Evolutionary conservation across 1,140 invertebrate species (phyloP), one percentile per base, ranked within the genome.

Genomic region (Bombus sylvicola): DNA sequence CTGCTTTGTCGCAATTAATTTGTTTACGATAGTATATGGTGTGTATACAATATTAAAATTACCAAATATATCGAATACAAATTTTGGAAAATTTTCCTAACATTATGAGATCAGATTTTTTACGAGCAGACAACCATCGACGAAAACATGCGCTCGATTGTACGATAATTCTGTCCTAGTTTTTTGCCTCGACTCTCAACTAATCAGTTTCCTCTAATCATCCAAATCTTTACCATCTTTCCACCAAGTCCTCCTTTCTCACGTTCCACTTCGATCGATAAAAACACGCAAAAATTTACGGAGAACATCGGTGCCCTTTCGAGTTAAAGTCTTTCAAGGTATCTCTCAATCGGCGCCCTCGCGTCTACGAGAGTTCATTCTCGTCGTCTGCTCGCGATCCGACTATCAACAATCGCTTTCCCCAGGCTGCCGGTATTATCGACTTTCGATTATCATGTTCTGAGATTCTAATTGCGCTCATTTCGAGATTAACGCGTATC

Each of bases 381-480:
- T 57, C 28, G 72, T 53, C 81, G 71, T 74, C 31, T 25, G 37
- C 22, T 59, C 37, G 39, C 64, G 41, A 78, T 83, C 81, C 81
- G 57, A n/a, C 64, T 83, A 72, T 62, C 59, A 43, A 69, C 74
- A n/a, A 85, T 89, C 77, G 74, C 43, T 69, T 78, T 88, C 31
- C 69, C 34, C 39, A 28, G 75, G 84, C 62, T 39, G 37, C n/a
- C 41, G 80, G 64, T 37, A 74, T 82, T 77, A 86, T 86, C 81
- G 74, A 59, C 53, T 37, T 59, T 83, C 85, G 84, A 89, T 91
- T 89, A 89, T 59, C 86, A 53, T 69, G 62, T 81, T 72, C 47
- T 37, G 53, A n/a, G 39, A 59, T 74, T 80, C 86, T 89, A 91
- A 91, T 91, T 91, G 74, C 53, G 73, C 31, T 89, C 74, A 79